Evolutionary conservation across 1,140 invertebrate species (phyloP).

Genomic region (Hormaphis cornu): DNA sequence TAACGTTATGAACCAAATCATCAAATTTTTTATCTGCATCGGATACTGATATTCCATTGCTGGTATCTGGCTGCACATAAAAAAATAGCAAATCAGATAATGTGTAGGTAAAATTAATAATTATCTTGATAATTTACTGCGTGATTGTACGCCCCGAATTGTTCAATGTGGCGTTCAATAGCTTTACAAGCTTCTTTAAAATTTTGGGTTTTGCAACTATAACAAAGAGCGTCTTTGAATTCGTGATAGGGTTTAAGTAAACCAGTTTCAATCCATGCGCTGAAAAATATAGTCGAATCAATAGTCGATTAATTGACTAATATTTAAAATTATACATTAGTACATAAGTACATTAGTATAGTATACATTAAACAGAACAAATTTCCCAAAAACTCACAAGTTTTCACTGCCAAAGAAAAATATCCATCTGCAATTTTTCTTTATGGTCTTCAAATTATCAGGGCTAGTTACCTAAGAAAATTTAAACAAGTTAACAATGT

Average conservation of each 20-base stretch:
- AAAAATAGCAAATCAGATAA: neutral
- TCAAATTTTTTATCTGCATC: neutral
- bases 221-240: conserved; percentile 68
- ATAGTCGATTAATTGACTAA: too few species aligned
- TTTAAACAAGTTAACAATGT: neutral
- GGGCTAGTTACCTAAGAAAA: conserved; percentile 39
- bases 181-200: conserved; percentile 79
- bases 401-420: conserved; percentile 90
- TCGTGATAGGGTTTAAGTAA: conserved; percentile 75
- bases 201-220: conserved; percentile 62
- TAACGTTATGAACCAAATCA: neutral
- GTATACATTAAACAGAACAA: neutral
- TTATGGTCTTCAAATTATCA: conserved; percentile 54
- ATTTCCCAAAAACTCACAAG: conserved; percentile 66
- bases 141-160: conserved; percentile 43
- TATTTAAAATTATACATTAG: neutral
- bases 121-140: neutral
- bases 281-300: conserved; percentile 43
- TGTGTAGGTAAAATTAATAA: neutral
- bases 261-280: conserved; percentile 82
- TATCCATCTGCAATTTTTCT: conserved; percentile 68
- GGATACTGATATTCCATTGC: neutral
- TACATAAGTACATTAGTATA: neutral
- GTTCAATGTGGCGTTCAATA: conserved; percentile 74
- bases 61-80: neutral